These are phyloP conservation scores for Diarsia mendica DNA, from an alignment of 2,888 invertebrate genomes.

Conservation along the genomic window DNA sequence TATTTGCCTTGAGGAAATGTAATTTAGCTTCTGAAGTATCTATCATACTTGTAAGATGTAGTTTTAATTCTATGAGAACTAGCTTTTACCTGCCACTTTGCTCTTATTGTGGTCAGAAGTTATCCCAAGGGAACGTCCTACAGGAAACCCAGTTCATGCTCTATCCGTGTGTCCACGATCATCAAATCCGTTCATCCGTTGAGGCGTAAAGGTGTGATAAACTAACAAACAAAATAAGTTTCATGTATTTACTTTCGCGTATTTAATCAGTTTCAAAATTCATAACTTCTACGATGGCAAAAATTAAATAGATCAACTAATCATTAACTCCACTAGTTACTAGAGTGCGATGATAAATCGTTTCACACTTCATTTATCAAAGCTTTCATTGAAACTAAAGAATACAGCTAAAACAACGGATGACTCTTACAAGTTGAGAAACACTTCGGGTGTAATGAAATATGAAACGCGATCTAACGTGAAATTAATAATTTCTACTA, in stretches of 20 bases:
- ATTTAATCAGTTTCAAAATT: not conserved
- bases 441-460: constrained; percentile 44
- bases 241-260: not conserved
- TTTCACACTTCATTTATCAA: constrained; percentile 54
- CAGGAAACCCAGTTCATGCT: not conserved
- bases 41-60: constrained; percentile 3
- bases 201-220: too few relatives aligned
- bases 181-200: too few relatives aligned
- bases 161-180: too few relatives aligned
- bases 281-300: too few relatives aligned
- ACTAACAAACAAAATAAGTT: too few relatives aligned
- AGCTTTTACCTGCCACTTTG: not conserved
- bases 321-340: constrained; percentile 22
- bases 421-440: constrained; percentile 32
- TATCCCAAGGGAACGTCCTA: not conserved
- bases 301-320: not conserved
- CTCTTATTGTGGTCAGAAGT: not conserved
- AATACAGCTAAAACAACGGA: constrained; percentile 33
- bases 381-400: constrained; percentile 53
- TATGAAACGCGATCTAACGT: constrained; percentile 31
- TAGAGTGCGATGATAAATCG: constrained; percentile 54
- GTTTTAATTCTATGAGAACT: not conserved
- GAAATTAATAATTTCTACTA: constrained; percentile 42
- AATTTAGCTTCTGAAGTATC: constrained; percentile 8
- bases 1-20: constrained; percentile 9